Evolutionary conservation across 2,888 invertebrate genomes (phyloP), one percentile per base, ranked within the genome.

Genomic region (Chalcosyrphus nemorum): DNA sequence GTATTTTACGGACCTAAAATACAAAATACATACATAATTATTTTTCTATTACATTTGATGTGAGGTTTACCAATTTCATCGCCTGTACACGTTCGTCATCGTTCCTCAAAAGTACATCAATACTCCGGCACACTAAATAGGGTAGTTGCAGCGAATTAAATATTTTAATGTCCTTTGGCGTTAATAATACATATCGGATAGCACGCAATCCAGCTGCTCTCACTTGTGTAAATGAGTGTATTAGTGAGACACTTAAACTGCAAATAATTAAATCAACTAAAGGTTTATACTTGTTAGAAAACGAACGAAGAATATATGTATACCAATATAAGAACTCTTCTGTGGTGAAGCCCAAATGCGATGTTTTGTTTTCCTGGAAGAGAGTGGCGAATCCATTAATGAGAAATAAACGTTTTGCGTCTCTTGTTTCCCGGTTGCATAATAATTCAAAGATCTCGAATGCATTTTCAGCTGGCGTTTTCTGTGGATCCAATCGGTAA

Each of bases 31-130:
- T 27, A 5, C 5, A 27, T n/a, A 38, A 24, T 43, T 41, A 43
- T 13, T 45, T 27, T 9, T 50, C 24, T n/a, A 9, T 27, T n/a
- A 0, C 7, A 54, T 6, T 56, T 4, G 0, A 21, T 29, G 5
- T 2, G 6, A 15, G 21, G 4, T 13, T 87, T 71, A 97, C 95
- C 80, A 99, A 94, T 88, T 98, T 95, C 87, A 98, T 93, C 0
- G 97, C 98, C 92, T 98, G 98, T 66, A 97, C 94, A 47, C 98
- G 94, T 91, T 98, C 99, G 87, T 97, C 95, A 90, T 99, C 98
- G 91, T 97, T 98, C 88, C 96, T 96, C 56, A 97, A 92, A 91
- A 96, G 94, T 84, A 98, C 93, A 92, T 99, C 99, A 90, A 99
- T 94, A 86, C 97, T 97, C 89, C 97, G 96, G 87, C 88, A 92